Conservation (phyloP, 2,113 vertebrate species). For the Cyprinus carpio region DNA sequence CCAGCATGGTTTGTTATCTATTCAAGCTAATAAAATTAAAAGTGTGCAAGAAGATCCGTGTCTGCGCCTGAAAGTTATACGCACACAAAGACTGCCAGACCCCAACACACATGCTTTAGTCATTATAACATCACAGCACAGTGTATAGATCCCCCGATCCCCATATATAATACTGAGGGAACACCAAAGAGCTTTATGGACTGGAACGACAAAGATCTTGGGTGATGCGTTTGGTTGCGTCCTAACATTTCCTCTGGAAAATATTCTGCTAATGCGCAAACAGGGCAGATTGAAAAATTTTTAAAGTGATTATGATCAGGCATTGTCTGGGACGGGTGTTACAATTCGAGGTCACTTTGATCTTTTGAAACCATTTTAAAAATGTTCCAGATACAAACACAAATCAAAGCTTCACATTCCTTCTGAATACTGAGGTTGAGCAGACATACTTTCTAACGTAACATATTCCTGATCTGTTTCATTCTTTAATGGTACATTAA, state of each 20-base stretch:
- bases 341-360: conserved; percentile 24
- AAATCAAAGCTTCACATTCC: conserved; percentile 44
- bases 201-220: conserved; percentile 34
- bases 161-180: conserved; percentile 19
- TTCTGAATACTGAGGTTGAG: conserved; percentile 27
- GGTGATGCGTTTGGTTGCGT: conserved; percentile 1
- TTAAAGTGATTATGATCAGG: conserved; percentile 1
- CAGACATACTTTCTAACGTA: not conserved
- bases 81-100: not conserved
- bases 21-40: not conserved
- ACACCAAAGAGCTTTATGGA: conserved; percentile 38
- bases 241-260: conserved; percentile 34
- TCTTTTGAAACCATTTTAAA: conserved; percentile 8
- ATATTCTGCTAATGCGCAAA: conserved; percentile 31
- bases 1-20: conserved; percentile 7
- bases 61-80: not conserved
- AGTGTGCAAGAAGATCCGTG: not conserved
- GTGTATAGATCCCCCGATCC: conserved; percentile 24
- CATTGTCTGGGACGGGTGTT: conserved; percentile 2
- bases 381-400: conserved; percentile 49
- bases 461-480: not conserved
- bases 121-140: conserved; percentile 15
- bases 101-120: conserved; percentile 32
- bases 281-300: conserved; percentile 5
- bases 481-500: not conserved